A percentile compares a stretch with the other conserved stretches of the same genome.
Conservation (phyloP, 2,113 vertebrate genomes). For the Gambusia affinis region DNA sequence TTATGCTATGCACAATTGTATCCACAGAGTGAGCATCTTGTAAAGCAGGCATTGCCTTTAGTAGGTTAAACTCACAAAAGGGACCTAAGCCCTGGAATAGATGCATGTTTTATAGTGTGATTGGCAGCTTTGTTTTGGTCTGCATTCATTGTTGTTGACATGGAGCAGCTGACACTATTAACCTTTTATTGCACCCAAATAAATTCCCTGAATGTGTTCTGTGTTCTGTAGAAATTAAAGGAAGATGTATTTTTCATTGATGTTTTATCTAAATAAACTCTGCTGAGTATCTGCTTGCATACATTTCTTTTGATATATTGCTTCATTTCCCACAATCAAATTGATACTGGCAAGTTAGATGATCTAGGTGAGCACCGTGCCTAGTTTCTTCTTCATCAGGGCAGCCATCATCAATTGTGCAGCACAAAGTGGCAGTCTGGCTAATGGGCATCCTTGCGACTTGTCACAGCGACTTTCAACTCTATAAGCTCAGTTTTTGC, state of each 20-base stretch:
- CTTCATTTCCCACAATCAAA: too few species aligned
- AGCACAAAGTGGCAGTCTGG: too few species aligned
- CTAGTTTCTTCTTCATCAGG: too few species aligned
- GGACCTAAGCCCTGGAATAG: constrained; percentile 58
- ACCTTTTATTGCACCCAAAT: constrained; percentile 46
- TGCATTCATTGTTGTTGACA: constrained; percentile 51
- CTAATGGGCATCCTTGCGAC: too few species aligned
- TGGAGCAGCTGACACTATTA: constrained; percentile 47
- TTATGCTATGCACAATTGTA: constrained; percentile 73
- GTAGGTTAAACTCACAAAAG: constrained; percentile 72
- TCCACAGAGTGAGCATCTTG: constrained; percentile 67
- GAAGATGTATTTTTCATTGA: background rate
- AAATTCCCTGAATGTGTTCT: constrained; percentile 16
- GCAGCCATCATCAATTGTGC: too few species aligned
- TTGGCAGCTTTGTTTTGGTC: constrained; percentile 61
- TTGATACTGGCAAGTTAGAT: too few species aligned
- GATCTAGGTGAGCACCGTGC: too few species aligned
- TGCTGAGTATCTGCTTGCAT: background rate
- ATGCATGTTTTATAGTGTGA: constrained; percentile 67
- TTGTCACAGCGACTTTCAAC: too few species aligned
- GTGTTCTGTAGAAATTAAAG: background rate
- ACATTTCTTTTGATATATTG: too few species aligned
- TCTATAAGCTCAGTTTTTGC: too few species aligned
- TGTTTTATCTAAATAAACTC: background rate
- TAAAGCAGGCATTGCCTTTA: constrained; percentile 65